Evolutionary conservation across 2,888 invertebrate genomes (phyloP), one percentile per base, ranked within the genome.

Genomic region (Belgica antarctica): DNA sequence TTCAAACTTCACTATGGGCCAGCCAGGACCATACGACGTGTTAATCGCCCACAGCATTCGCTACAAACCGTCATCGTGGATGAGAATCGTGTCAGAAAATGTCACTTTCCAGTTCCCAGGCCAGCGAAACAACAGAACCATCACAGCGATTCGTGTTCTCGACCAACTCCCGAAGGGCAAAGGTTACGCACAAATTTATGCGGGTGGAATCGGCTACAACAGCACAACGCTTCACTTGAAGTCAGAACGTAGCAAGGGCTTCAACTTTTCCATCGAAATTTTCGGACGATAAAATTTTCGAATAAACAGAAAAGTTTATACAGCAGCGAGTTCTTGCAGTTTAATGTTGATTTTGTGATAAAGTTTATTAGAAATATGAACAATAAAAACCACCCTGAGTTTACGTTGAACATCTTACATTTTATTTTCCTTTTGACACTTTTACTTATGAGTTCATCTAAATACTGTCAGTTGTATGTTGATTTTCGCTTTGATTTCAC

Each of bases 141-240:
- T 83, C 69, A 79, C 78, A 0, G 76, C 78, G 72, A 73, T 83
- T 10, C 73, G 74, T 10, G 77, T 79, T 1, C 72, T 77, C 10
- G 83, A 83, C 73, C 79, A 79, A 71, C 75, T 78, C 31, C 75
- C 72, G 34, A 76, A 81, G 34, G 82, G 81, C 0, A 78, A 80
- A 0, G 83, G 82, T 15, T 76, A 74, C 71, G 79, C 78, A 1
- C 77, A 74, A 4, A 71, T 82, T 0, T 31, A 74, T 1, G 41
- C 46, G 0, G 83, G 83, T 28, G 83, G 83, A 8, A 78, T 81
- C 0, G 78, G 78, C 2, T 69, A 72, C 59, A 75, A 68, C 7
- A 75, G 73, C 27, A 80, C 77, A 1, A 77, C 77, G 1, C 71
- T 83, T 0, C 77, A 76, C 34, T 79, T 83, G 74, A 81, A 80